These are phyloP conservation scores for Telmatochromis sp. DNA, from an alignment of 2,113 vertebrate genomes.

Conservation along the genomic window DNA sequence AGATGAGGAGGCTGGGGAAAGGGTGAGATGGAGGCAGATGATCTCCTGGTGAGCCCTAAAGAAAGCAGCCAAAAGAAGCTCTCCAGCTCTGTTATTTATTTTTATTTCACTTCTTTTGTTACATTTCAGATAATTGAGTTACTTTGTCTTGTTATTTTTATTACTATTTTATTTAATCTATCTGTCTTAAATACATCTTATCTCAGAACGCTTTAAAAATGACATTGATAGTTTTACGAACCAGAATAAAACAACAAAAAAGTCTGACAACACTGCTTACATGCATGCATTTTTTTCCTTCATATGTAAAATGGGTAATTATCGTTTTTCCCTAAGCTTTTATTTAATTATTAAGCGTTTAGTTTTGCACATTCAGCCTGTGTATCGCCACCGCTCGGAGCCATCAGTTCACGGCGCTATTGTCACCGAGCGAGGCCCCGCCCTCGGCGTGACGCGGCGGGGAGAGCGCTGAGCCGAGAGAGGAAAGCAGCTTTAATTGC, in stretches of 20 bases:
- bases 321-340: background rate
- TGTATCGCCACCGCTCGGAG: background rate
- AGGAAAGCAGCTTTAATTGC: conserved; percentile 45
- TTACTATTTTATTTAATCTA: background rate
- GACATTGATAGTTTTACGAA: background rate
- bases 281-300: background rate
- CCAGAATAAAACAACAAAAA: background rate
- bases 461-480: background rate
- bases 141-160: background rate
- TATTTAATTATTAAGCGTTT: background rate
- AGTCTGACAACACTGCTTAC: background rate
- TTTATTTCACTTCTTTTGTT: background rate
- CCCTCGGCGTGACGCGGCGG: conserved; percentile 28
- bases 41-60: accelerated
- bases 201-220: background rate
- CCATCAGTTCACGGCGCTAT: background rate
- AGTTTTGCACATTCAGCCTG: background rate
- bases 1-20: background rate
- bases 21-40: background rate
- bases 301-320: background rate
- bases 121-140: background rate
- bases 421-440: conserved; percentile 13
- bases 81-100: background rate
- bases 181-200: background rate
- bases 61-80: background rate